Evolutionary conservation across 2,113 vertebrate genomes (phyloP).

Genomic region (Menura novaehollandiae): DNA sequence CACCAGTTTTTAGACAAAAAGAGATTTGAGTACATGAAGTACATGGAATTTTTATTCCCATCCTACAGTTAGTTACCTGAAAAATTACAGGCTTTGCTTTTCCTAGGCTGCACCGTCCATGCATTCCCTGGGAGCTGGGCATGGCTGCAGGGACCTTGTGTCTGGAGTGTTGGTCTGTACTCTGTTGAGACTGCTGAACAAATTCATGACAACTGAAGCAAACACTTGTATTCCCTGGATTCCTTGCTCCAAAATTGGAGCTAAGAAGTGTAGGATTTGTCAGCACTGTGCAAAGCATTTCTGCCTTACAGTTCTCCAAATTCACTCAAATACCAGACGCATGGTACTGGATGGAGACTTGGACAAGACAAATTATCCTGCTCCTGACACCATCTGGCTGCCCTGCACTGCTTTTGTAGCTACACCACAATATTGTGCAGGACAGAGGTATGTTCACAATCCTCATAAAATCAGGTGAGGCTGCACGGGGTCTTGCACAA

Average conservation of each 20-base stretch:
- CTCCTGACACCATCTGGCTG: neutral
- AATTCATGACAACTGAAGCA: neutral
- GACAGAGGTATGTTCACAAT: neutral
- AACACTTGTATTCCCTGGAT: neutral
- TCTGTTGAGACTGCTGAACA: neutral
- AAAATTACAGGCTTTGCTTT: neutral
- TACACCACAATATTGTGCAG: neutral
- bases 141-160: neutral
- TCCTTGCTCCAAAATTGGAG: neutral
- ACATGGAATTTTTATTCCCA: neutral
- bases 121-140: neutral
- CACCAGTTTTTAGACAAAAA: neutral
- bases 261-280: neutral
- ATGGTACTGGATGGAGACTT: neutral
- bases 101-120: neutral
- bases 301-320: neutral
- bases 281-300: neutral
- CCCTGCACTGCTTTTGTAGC: neutral
- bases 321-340: neutral
- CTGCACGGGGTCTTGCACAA: neutral
- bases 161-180: neutral
- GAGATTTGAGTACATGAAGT: neutral
- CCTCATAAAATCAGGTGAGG: neutral
- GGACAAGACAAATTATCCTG: neutral
- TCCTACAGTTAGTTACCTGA: neutral